Evolutionary conservation across 2,113 vertebrate species (phyloP).

Genomic region (Xyrauchen texanus): DNA sequence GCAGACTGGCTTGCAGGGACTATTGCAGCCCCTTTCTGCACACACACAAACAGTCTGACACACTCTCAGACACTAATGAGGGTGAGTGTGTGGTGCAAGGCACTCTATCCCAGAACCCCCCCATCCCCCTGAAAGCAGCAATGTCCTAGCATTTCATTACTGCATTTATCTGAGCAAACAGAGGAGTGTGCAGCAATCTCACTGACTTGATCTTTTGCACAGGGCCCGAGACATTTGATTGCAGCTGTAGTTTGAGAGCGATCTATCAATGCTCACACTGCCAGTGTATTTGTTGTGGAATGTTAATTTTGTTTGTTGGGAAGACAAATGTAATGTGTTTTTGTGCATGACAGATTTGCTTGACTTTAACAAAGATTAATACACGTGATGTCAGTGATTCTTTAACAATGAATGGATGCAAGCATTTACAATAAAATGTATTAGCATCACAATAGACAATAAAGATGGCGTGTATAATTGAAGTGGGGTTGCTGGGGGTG

Average conservation of each 20-base stretch:
- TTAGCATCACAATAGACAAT: too few species aligned
- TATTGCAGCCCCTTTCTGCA: not conserved
- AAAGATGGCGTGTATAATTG: too few species aligned
- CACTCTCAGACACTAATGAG: constrained; percentile 41
- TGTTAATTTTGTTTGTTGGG: not conserved
- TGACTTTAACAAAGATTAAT: too few species aligned
- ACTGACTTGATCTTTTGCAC: constrained; percentile 20
- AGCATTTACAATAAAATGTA: too few species aligned
- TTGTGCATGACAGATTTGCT: not conserved
- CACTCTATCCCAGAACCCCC: constrained; percentile 2
- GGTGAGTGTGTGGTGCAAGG: not conserved
- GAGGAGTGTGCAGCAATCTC: constrained; percentile 33
- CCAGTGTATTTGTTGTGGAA: not conserved
- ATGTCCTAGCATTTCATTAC: constrained; percentile 43
- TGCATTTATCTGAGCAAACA: constrained; percentile 39
- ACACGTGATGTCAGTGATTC: too few species aligned
- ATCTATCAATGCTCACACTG: not conserved
- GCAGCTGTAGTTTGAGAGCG: constrained; percentile 7
- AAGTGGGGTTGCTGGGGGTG: too few species aligned
- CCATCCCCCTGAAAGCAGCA: constrained; percentile 27
- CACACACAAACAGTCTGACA: constrained; percentile 5
- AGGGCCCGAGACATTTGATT: constrained; percentile 7
- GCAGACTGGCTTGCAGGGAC: constrained; percentile 40
- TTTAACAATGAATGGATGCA: too few species aligned
- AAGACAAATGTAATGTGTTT: not conserved